Base-by-base conservation (phyloP, 2,888 invertebrate species). In the Microplitis deprimator region DNA sequence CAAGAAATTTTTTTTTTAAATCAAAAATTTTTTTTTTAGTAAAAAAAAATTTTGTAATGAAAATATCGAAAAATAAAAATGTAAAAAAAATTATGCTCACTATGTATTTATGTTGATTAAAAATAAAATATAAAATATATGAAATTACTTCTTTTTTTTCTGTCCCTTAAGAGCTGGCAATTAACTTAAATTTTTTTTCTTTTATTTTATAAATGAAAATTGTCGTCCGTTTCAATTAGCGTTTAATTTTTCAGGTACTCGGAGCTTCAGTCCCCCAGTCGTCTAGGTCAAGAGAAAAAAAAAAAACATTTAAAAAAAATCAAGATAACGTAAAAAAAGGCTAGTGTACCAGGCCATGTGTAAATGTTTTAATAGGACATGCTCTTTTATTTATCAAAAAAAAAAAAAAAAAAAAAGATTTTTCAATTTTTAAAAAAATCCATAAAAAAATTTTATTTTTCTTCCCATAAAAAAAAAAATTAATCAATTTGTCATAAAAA, bases 361-460 rank as follows among this genome's bases (percentile, higher is more conserved):
- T 68, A 68, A 68, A 68, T 17, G 41, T 68, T 41, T 17, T 41
- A 17, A 41, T 40, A 68, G 20, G 40, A 50, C 50, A 4, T 50
- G 13, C 4, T 50, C 5, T 50, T 50, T 5, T 50, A 13, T 50
- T 50, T 50, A 6, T 5, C 13, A 50, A 13, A 50, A 50, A 50
- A 50, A 41, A 50, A 50, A 50, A 8, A 10, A 2, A 50, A 10
- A 4, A 10, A 10, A 5, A 13, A 13, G 1, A 50, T 50, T 8
- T 50, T 50, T 50, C 0, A 50, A 13, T 50, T 50, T 50, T 50
- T 2, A 29, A 29, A 4, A 29, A 29, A 29, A 29, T 20, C 6
- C 1, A 6, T 10, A n/a, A 50, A 13, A 50, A 50, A 50, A 50
- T 50, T 50, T 8, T 8, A 20, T 1, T 20, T 20, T 20, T 20